These are phyloP conservation scores for Cygnus olor DNA, from an alignment of 2,797 vertebrate species.

Conservation along the genomic window DNA sequence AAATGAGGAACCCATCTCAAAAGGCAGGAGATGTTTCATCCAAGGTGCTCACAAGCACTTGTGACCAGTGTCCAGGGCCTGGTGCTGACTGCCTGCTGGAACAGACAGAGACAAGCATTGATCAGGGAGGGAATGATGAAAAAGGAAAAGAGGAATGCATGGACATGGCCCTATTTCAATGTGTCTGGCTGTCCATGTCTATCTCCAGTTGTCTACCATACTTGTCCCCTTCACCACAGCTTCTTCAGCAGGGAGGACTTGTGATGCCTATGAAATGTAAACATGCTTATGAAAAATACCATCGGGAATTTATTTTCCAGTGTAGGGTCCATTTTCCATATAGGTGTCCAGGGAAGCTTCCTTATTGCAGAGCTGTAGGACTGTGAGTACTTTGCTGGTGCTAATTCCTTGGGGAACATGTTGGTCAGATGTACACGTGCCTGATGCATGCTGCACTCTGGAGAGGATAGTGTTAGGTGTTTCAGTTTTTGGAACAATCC, in stretches of 20 bases:
- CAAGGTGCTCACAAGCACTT: background rate
- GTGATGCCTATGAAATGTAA: background rate
- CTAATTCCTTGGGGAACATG: background rate
- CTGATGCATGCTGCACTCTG: background rate
- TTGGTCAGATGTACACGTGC: background rate
- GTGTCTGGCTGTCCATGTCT: background rate
- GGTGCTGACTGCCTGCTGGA: background rate
- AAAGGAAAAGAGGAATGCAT: background rate
- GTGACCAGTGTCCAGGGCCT: background rate
- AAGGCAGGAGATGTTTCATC: too few species aligned
- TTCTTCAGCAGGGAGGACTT: background rate
- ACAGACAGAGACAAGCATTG: background rate
- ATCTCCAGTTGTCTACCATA: background rate
- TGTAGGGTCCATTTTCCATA: too few species aligned
- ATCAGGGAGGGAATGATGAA: background rate
- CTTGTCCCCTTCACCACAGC: background rate
- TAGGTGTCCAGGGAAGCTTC: background rate
- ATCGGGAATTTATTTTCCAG: background rate
- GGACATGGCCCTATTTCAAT: background rate
- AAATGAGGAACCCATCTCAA: background rate
- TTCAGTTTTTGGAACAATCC: background rate
- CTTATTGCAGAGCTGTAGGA: background rate
- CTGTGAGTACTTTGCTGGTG: background rate
- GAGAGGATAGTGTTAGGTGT: accelerated
- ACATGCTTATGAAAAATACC: accelerated